Base-by-base conservation (phyloP, 2,888 invertebrate genomes). In the Lordiphosa fenestrarum region DNA sequence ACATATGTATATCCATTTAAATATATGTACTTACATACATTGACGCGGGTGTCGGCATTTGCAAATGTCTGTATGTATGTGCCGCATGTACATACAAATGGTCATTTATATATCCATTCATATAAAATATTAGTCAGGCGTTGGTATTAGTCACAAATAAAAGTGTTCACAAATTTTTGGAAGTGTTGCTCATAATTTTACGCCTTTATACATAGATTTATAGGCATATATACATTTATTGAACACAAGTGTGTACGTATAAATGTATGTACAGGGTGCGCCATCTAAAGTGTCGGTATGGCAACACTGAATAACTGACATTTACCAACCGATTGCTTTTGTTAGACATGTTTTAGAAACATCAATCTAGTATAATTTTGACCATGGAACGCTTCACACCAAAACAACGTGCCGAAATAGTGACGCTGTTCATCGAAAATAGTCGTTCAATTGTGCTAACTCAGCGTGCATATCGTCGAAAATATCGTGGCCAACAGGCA, bases 11-110 rank as follows among this genome's bases (percentile, higher is more conserved):
- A 6, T 25, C 6, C 23, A 6, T 25, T 25, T 6, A 46, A 48
- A 66, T 58, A 63, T 63, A 66, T 57, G 44, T 44, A 44, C 30
- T 66, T 58, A 56, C 62, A 63, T 66, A 57, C 49, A 66, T 57
- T 66, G 49, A 66, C 40, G 66, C 40, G 42, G 30, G 49, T 56
- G 36, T 49, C 49, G 58, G 49, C 66, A 46, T 42, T 42, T 63
- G 41, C 40, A 33, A 25, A 37, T 37, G 25, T 15, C n/a, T 25
- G 25, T 38, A 13, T 38, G 23, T 49, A 35, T 37, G 44, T 41
- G 53, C 6, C 30, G 49, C 13, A 44, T 44, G 15, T 47, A 36
- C 47, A 47, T 47, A 36, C 47, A 47, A n/a, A 37, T 36, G 21
- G 4, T 47, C 47, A 36, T 36, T 36, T 12, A 23, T 25, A 37